Percentiles rank a stretch among this genome's conserved stretches.
phyloP scores from a whole-genome alignment of 2,888 invertebrate species.

The Nomada hirtipes region DNA sequence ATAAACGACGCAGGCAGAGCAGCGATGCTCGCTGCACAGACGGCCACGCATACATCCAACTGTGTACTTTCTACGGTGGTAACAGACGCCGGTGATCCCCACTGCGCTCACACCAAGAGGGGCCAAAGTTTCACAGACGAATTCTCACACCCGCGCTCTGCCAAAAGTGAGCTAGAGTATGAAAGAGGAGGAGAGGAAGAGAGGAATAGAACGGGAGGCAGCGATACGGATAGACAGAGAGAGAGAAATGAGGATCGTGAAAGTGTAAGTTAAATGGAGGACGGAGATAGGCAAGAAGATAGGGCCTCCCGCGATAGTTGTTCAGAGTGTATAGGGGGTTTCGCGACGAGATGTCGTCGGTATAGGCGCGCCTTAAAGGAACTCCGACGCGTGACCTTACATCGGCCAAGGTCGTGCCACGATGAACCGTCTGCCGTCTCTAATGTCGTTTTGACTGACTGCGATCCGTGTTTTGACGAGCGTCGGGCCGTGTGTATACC shows the following conservation, averaged over 20 bases:
- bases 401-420: conserved; percentile 76
- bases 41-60: conserved; percentile 43
- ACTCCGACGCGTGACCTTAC: conserved; percentile 66
- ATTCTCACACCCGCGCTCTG: conserved; percentile 68
- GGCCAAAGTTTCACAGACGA: conserved; percentile 65
- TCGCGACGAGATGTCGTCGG: conserved; percentile 55
- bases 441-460: conserved; percentile 73
- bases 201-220: conserved; percentile 53
- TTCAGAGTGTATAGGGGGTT: conserved; percentile 32
- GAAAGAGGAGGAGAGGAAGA: conserved; percentile 36
- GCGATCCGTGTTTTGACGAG: conserved; percentile 71
- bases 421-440: conserved; percentile 73
- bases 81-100: conserved; percentile 58
- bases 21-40: conserved; percentile 37
- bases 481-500: conserved; percentile 29
- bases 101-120: conserved; percentile 24
- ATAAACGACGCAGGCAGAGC: conserved; percentile 1
- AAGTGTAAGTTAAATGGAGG: conserved; percentile 1
- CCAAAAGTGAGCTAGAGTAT: conserved; percentile 34
- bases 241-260: conserved; percentile 21
- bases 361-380: conserved; percentile 66
- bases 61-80: conserved; percentile 21
- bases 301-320: conserved; percentile 29
- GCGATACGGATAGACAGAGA: conserved; percentile 42
- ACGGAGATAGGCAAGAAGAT: conserved; percentile 38